Evolutionary conservation across 2,888 invertebrate species (phyloP), one percentile per base, ranked within the genome.

Genomic region (Auanema freiburgensis): DNA sequence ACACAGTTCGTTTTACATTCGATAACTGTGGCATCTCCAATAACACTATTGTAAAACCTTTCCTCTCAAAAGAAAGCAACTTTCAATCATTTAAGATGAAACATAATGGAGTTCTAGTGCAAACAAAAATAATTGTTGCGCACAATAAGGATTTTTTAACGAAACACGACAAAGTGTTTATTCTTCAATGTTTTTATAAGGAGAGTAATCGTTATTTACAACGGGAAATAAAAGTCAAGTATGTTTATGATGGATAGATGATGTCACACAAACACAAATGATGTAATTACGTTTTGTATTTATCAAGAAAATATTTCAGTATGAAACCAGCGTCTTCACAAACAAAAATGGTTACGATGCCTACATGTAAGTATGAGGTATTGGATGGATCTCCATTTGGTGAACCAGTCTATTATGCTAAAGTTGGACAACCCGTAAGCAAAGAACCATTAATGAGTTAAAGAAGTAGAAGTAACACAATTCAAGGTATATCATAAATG

Each of bases 151-250:
- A 82, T 40, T 79, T 74, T 54, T 63, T 82, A n/a, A 81, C 79
- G 11, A 82, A 76, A 53, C 68, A 68, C 52, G 82, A 82, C 67
- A 67, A 76, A 52, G 72, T 83, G 49, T 82, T 76, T 63, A 71
- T 74, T 42, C 72, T 82, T 10, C 78, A 80, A 61, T 82, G 82
- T 69, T 83, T 77, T 65, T 82, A 82, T 63, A 82, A 83, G 82
- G 81, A 83, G 65, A 79, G 79, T 77, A 72, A 78, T 65, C 64
- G 77, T 16, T 59, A 69, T 33, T 65, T 79, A 57, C 72, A 74
- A 21, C 78, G 78, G 44, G 76, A 79, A 63, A 75, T 82, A 51
- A 67, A 72, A 43, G 77, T 82, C 60, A 79, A 71, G 82, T 82
- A 44, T 57, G 69, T 63, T 50, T 43, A 33, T 50, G 18, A 21